A percentile compares a stretch with the other conserved stretches of the same genome.
Conservation (phyloP, 37 sponge, comb jelly and placozoan species). For the Ephydatia muelleri region DNA sequence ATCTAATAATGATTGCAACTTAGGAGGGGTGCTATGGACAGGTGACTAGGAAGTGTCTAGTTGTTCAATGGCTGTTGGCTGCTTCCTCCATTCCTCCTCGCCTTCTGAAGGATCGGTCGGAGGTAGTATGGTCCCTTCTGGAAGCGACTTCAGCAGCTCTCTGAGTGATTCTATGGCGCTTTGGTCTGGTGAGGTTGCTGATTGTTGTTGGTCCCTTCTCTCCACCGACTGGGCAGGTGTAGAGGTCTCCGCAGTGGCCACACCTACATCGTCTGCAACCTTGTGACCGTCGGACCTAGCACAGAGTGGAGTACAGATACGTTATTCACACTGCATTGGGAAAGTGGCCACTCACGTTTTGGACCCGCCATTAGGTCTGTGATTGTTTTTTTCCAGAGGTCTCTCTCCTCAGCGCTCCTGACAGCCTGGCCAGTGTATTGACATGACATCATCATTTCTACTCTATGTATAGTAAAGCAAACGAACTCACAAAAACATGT, state of each 20-base stretch:
- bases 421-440: slow-evolving; percentile 55
- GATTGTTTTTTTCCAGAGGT: slow-evolving; percentile 61
- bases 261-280: not conserved
- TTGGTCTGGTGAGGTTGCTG: not conserved
- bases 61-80: slow-evolving; percentile 35
- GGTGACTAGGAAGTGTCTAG: slow-evolving; percentile 42
- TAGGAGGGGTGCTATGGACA: not conserved
- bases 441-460: not conserved
- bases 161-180: not conserved
- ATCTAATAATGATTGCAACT: not conserved
- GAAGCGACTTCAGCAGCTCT: slow-evolving; percentile 12
- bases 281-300: not conserved
- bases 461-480: too few relatives aligned
- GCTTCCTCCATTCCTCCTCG: slow-evolving; percentile 27
- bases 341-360: slow-evolving; percentile 2
- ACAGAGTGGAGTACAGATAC: not conserved
- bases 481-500: slow-evolving; percentile 68
- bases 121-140: slow-evolving; percentile 8
- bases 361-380: slow-evolving; percentile 11
- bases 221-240: not conserved
- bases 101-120: not conserved
- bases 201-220: not conserved
- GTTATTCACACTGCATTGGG: not conserved
- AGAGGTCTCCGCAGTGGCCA: not conserved
- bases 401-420: slow-evolving; percentile 56